These are phyloP conservation scores for Numenius phaeopus DNA, from an alignment of 2,797 vertebrate genomes.

Conservation along the genomic window DNA sequence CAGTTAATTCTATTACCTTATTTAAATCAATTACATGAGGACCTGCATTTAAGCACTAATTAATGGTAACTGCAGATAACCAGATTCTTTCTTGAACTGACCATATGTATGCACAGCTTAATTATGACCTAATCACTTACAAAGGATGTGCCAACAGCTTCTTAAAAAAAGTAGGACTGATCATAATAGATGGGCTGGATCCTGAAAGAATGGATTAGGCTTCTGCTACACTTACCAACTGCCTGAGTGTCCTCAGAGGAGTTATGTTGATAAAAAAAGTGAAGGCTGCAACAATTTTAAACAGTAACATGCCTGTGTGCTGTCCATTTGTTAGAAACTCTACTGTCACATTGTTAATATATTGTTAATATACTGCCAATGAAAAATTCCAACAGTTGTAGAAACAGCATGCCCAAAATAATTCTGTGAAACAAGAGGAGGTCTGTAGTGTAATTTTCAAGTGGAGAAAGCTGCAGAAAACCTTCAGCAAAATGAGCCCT, in stretches of 20 bases:
- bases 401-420: background rate
- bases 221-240: background rate
- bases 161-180: background rate
- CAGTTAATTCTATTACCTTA: background rate
- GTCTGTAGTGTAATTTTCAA: background rate
- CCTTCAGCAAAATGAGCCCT: background rate
- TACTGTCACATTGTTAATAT: background rate
- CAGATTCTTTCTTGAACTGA: background rate
- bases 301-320: rapidly evolving
- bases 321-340: background rate
- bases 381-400: background rate
- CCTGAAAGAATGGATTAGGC: background rate
- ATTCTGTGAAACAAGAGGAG: background rate
- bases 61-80: background rate
- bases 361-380: background rate
- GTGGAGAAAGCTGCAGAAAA: background rate
- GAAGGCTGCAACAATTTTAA: background rate
- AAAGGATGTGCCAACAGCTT: background rate
- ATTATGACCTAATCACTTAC: background rate
- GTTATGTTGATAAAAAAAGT: rapidly evolving
- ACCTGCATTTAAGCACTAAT: background rate
- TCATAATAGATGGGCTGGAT: background rate
- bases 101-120: background rate
- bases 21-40: background rate
- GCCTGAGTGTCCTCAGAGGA: background rate